These are phyloP conservation scores for Quadroppia sp. DNA, from an alignment of 2,888 invertebrate genomes.

Conservation along the genomic window DNA sequence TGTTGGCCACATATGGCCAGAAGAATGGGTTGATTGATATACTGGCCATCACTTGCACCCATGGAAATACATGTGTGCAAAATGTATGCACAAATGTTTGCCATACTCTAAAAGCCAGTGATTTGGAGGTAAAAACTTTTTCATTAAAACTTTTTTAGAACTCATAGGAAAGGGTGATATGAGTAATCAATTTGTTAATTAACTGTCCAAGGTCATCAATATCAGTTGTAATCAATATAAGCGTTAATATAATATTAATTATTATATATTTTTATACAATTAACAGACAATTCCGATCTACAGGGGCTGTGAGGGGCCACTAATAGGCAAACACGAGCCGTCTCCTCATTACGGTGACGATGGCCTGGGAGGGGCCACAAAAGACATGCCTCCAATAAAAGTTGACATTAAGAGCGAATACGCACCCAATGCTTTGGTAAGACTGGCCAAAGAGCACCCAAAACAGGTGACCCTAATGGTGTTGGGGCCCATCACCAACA, in stretches of 20 bases:
- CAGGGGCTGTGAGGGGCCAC: constrained; percentile 41
- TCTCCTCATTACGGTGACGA: constrained; percentile 46
- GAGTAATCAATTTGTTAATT: no score
- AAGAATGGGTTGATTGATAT: constrained; percentile 55
- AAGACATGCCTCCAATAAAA: constrained; percentile 39
- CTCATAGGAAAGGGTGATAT: no score
- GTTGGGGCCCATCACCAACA: constrained; percentile 55
- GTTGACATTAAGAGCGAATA: constrained; percentile 44
- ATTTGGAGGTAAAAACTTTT: constrained; percentile 2
- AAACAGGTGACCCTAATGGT: constrained; percentile 50
- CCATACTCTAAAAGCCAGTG: constrained; percentile 45
- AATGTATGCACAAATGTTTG: constrained; percentile 67
- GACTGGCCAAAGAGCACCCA: constrained; percentile 46
- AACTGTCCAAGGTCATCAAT: no score
- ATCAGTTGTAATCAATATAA: no score
- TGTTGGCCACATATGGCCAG: constrained; percentile 50
- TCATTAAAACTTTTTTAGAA: no score
- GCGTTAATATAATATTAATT: no score
- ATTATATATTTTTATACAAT: no score
- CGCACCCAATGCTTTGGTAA: constrained; percentile 49
- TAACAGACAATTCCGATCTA: not conserved
- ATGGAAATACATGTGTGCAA: constrained; percentile 68
- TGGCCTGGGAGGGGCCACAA: constrained; percentile 46
- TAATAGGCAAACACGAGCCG: constrained; percentile 49
- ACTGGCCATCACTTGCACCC: constrained; percentile 67